Conservation (phyloP, 2,888 invertebrate species). For the Eristalis pertinax region DNA sequence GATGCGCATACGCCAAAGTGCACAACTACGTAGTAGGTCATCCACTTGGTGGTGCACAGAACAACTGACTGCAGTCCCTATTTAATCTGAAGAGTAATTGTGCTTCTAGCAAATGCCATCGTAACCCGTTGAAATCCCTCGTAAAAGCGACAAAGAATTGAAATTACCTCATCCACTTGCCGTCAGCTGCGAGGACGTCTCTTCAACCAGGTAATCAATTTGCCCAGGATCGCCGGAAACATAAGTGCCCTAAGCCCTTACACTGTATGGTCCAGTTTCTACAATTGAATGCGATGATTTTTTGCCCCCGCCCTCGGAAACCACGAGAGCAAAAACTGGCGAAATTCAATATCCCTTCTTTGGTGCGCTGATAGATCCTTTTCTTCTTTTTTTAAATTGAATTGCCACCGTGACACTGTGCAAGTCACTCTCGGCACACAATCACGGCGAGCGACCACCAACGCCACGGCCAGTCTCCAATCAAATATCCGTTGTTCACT, state of each 20-base stretch:
- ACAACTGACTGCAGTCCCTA: not conserved
- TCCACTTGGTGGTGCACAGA: no score
- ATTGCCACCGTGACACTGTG: constrained; percentile 17
- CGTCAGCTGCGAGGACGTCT: not conserved
- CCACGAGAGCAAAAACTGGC: not conserved
- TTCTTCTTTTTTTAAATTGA: constrained; percentile 40
- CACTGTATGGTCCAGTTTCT: not conserved
- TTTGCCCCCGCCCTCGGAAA: not conserved
- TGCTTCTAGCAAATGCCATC: not conserved
- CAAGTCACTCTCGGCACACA: constrained; percentile 14
- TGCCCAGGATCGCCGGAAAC: not conserved
- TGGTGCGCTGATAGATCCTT: constrained; percentile 27
- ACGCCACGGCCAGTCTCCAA: not conserved
- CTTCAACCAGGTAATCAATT: not conserved
- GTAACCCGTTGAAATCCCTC: not conserved
- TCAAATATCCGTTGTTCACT: constrained; percentile 30
- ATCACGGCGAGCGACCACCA: not conserved
- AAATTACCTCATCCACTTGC: not conserved
- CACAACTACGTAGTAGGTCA: no score
- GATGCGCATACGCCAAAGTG: no score
- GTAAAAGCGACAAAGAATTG: not conserved
- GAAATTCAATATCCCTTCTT: not conserved
- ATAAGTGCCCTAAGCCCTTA: not conserved
- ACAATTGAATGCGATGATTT: not conserved
- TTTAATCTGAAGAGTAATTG: not conserved